Evolutionary conservation across 2,888 invertebrate genomes (phyloP), one percentile per base, ranked within the genome.

Genomic region (Thumatha senex): DNA sequence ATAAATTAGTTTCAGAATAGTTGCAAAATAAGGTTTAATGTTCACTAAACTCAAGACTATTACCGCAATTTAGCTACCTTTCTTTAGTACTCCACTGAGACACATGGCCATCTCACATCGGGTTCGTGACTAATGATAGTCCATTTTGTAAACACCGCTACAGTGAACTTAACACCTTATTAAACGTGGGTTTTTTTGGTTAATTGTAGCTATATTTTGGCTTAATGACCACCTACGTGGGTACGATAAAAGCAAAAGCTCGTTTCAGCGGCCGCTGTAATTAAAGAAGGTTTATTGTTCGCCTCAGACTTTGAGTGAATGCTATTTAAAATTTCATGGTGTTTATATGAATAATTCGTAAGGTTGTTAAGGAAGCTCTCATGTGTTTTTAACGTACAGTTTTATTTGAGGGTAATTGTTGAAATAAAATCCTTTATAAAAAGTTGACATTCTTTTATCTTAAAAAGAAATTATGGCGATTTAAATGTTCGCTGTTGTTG

Each of bases 151-250:
- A 82, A 78, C 80, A 79, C 76, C 74, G 74, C 71, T 57, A 75
- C 75, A 77, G 79, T 75, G 79, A 84, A 84, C 80, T 87, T 84
- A 86, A 86, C 87, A 89, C 88, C 84, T 85, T 86, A 86, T 89
- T 86, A 88, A 87, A 79, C 79, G 80, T 76, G 78, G 82, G 79
- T 85, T 87, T 90, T 82, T 88, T 85, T 31, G 31, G 86, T 83
- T 89, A 89, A 89, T 89, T 84, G 83, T 74, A 74, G 78, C 83
- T 77, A 83, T 87, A 87, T 88, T 87, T 87, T 73, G 82, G 79
- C 78, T 78, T 84, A 90, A 88, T 75, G 82, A 75, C 82, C 77
- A 79, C 80, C 80, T 84, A 86, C 82, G 78, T 72, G 74, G 73
- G 73, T 61, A 74, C 84, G 86, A 82, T 89, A 85, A 88, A 84